Evolutionary conservation across 2,888 invertebrate genomes (phyloP).

Genomic region (Muscina levida): DNA sequence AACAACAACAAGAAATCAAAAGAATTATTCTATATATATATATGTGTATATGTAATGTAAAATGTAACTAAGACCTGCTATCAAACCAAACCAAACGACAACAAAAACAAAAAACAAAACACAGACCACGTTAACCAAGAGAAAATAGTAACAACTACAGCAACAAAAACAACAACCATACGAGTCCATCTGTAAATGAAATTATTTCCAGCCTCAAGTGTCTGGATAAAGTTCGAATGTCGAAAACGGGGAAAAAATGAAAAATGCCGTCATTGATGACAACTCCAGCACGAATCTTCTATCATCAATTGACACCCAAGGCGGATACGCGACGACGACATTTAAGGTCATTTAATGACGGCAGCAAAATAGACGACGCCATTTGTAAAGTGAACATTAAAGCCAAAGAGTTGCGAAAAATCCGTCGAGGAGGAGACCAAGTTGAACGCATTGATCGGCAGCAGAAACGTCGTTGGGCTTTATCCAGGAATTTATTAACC

Average conservation of each 20-base stretch:
- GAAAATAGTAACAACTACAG: not conserved
- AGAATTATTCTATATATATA: slow-evolving; percentile 6
- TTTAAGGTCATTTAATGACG: slow-evolving; percentile 40
- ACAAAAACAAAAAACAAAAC: slow-evolving; percentile 2
- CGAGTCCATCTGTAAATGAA: slow-evolving; percentile 47
- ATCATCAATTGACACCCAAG: slow-evolving; percentile 54
- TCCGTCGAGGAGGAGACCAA: not conserved
- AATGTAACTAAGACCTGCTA: slow-evolving; percentile 53
- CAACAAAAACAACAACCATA: slow-evolving; percentile 19
- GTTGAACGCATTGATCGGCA: not conserved
- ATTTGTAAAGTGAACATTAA: not conserved
- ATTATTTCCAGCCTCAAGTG: slow-evolving; percentile 55
- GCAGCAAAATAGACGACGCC: not conserved
- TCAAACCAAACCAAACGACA: slow-evolving; percentile 17
- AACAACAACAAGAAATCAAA: too few species aligned
- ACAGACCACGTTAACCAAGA: not conserved
- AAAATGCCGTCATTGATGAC: slow-evolving; percentile 66
- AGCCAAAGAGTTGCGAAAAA: not conserved
- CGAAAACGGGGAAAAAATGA: slow-evolving; percentile 53
- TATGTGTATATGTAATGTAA: slow-evolving; percentile 26
- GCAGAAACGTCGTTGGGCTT: slow-evolving; percentile 57
- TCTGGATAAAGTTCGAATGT: slow-evolving; percentile 61
- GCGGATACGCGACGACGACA: slow-evolving; percentile 59
- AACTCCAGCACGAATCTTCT: slow-evolving; percentile 20
- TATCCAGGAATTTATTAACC: slow-evolving; percentile 62